Base-by-base conservation (phyloP, 2,797 vertebrate species). In the Arremon aurantiirostris region DNA sequence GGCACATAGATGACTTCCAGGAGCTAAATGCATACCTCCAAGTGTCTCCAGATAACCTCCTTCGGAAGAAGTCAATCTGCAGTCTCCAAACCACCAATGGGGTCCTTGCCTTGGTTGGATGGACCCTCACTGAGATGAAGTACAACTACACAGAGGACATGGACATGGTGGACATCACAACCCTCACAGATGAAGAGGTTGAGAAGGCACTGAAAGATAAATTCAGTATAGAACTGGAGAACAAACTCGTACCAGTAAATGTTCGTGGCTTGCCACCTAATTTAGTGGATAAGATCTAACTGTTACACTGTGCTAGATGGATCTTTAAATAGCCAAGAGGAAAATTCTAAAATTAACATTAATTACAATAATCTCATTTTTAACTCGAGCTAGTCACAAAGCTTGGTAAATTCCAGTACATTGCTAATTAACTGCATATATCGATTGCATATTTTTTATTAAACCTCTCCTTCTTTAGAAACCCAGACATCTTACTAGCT, bases 21-120 rank as follows among this genome's bases (percentile, higher is more conserved):
- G 95, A 97, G 12, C 39, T 59, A 5, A 96, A 81, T 32, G 6
- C 82, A 1, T 93, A 22, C 13, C 97, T 98, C 7, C 98, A 99
- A 86, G 98, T 96, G 9, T 97, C 97, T 34, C 97, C 98, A 8
- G 55, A 92, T 3, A 98, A 97, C 63, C 57, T 98, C 42, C 98
- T 99, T 68, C 96, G 17, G 53, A 98, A 97, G 41, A 98, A 98
- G 68, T 99, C 99, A 8, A 97, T 99, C 79, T 98, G 98, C 90
- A 98, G 94, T 20, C 94, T 99, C 88, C 98, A 99, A 96, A 98
- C 97, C 8, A 24, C 89, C 7, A 96, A 93, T 14, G 98, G 98
- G 11, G 97, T 98, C 95, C 94, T 94, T 87, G 97, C 93, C 72
- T 96, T 99, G 27, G 85, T 99, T 65, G 99, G 99, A 66, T 98